A percentile compares a stretch with the other conserved stretches of the same genome.
Evolutionary conservation across 2,888 invertebrate species (phyloP).

Genomic region (Perithous albicinctus): DNA sequence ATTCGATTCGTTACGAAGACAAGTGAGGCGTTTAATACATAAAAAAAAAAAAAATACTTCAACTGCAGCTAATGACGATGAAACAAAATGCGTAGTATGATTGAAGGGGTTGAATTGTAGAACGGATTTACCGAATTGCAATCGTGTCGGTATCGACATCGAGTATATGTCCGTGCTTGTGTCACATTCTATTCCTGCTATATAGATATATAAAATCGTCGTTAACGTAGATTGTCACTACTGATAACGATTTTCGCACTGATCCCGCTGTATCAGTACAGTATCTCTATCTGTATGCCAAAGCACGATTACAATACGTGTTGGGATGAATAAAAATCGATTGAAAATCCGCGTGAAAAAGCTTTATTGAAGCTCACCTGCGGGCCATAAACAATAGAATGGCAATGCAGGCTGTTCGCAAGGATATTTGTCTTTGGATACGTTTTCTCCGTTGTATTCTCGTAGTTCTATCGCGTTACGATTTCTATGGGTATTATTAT

Average conservation of each 20-base stretch:
- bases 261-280: conserved; percentile 6
- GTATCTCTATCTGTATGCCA: neutral
- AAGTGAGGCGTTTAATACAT: neutral
- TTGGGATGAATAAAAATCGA: neutral
- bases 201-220: conserved; percentile 19
- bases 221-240: conserved; percentile 48
- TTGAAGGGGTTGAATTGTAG: neutral
- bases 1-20: neutral
- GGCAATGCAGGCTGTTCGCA: neutral
- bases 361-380: neutral
- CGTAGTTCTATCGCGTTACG: neutral
- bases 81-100: neutral
- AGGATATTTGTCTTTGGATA: conserved; percentile 16
- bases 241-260: conserved; percentile 13
- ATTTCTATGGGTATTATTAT: conserved; percentile 13
- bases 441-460: conserved; percentile 3
- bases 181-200: conserved; percentile 15
- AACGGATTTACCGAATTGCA: conserved; percentile 30
- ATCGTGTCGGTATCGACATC: neutral
- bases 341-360: conserved; percentile 9
- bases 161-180: conserved; percentile 11
- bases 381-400: neutral
- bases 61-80: neutral
- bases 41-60: neutral
- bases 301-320: conserved; percentile 14